Percentiles rank a stretch among this genome's conserved stretches.
Conservation (phyloP, 2,888 invertebrate genomes). For the Tortrix viridana region DNA sequence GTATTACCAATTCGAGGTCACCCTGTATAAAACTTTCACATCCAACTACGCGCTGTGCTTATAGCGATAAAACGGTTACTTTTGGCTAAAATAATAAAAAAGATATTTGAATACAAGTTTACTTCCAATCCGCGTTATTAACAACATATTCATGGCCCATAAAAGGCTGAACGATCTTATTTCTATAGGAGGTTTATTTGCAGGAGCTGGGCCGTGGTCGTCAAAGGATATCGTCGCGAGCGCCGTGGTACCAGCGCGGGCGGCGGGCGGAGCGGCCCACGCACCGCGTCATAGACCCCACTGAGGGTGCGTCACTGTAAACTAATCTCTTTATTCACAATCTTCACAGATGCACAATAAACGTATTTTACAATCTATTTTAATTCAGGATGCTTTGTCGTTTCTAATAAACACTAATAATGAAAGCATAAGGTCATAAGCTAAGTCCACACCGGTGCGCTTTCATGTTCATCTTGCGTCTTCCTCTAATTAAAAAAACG, state of each 20-base stretch:
- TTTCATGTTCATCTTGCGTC: too few relatives aligned
- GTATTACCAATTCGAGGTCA: too few relatives aligned
- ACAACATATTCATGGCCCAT: constrained; percentile 15
- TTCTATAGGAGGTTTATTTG: constrained; percentile 36
- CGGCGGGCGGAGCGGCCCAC: constrained; percentile 68
- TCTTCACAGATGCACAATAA: too few relatives aligned
- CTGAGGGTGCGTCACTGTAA: constrained; percentile 58
- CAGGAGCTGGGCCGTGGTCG: constrained; percentile 65
- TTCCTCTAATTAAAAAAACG: too few relatives aligned
- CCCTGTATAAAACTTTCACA: too few relatives aligned
- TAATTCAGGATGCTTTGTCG: too few relatives aligned
- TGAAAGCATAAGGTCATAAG: too few relatives aligned
- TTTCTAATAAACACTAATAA: too few relatives aligned
- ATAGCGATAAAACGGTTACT: not conserved
- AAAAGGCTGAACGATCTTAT: constrained; percentile 21
- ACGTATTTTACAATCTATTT: too few relatives aligned
- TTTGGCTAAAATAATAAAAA: not conserved
- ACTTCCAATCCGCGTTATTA: not conserved
- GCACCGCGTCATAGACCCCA: constrained; percentile 73
- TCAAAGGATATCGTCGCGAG: constrained; percentile 55
- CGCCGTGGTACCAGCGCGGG: constrained; percentile 70
- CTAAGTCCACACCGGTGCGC: too few relatives aligned
- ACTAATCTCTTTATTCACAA: not conserved
- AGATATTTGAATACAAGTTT: constrained; percentile 19
- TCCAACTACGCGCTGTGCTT: too few relatives aligned